Conservation (phyloP, 2,113 vertebrate genomes). For the Crypturellus undulatus region DNA sequence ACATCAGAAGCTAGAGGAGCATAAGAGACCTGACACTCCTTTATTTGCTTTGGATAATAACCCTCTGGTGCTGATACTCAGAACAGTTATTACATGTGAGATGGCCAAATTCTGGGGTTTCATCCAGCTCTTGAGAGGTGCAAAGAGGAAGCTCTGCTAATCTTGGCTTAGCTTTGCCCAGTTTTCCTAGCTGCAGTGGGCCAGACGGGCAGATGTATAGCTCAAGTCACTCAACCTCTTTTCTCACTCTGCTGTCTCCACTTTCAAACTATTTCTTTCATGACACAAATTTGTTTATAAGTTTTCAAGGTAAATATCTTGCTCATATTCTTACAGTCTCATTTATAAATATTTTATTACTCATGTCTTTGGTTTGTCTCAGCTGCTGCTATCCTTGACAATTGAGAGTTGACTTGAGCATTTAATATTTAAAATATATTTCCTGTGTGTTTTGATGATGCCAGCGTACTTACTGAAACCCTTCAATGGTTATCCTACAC, state of each 20-base stretch:
- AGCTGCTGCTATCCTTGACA: background rate
- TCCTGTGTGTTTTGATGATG: background rate
- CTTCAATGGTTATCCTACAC: background rate
- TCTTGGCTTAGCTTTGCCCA: rapidly evolving
- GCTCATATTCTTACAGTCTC: background rate
- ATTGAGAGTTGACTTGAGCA: background rate
- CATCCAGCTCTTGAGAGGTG: background rate
- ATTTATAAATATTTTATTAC: background rate
- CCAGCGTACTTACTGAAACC: background rate
- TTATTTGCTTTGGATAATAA: background rate
- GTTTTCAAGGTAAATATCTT: background rate
- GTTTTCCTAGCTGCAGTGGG: background rate
- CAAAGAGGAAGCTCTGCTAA: background rate
- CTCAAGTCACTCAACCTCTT: background rate
- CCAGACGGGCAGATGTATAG: background rate
- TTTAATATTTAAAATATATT: background rate
- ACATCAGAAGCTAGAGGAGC: background rate
- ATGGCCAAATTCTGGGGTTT: background rate
- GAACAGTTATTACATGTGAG: rapidly evolving
- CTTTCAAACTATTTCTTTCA: background rate
- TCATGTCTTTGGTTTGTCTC: background rate
- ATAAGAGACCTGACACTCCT: background rate
- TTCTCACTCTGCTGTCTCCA: background rate
- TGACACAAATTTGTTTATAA: background rate
- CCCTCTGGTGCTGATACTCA: background rate